phyloP scores from a whole-genome alignment of 2,888 invertebrate genomes.

The Griposia aprilina region DNA sequence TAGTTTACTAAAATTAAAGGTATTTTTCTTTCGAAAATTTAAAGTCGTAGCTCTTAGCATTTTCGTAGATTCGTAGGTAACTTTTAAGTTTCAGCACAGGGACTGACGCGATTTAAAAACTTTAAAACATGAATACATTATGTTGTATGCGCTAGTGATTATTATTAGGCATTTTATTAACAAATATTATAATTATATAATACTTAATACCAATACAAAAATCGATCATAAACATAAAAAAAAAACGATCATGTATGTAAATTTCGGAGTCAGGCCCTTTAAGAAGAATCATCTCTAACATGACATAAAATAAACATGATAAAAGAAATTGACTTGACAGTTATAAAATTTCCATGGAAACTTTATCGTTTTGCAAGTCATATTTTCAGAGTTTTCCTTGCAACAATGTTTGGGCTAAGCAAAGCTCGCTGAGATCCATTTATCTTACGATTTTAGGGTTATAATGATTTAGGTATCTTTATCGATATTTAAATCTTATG shows the following conservation, averaged over 20 bases:
- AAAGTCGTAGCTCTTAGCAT: not conserved
- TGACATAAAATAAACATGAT: not conserved
- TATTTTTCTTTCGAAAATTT: not conserved
- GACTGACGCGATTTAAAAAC: too few relatives aligned
- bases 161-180: not conserved
- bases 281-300: not conserved
- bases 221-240: too few relatives aligned
- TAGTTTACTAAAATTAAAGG: not conserved
- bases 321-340: not conserved
- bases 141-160: not conserved
- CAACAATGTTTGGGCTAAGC: not conserved
- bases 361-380: conserved; percentile 14
- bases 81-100: not conserved
- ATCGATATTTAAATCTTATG: not conserved
- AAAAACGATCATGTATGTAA: too few relatives aligned
- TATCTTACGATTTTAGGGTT: not conserved
- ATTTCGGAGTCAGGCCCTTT: too few relatives aligned
- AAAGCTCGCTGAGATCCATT: not conserved
- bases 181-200: too few relatives aligned
- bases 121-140: not conserved
- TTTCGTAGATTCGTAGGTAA: not conserved
- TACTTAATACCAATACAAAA: not conserved
- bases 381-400: conserved; percentile 2
- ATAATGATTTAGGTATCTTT: too few relatives aligned
- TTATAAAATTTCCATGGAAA: conserved; percentile 8